Conservation (phyloP, 1,140 invertebrate genomes). For the Lordiphosa collinella region DNA sequence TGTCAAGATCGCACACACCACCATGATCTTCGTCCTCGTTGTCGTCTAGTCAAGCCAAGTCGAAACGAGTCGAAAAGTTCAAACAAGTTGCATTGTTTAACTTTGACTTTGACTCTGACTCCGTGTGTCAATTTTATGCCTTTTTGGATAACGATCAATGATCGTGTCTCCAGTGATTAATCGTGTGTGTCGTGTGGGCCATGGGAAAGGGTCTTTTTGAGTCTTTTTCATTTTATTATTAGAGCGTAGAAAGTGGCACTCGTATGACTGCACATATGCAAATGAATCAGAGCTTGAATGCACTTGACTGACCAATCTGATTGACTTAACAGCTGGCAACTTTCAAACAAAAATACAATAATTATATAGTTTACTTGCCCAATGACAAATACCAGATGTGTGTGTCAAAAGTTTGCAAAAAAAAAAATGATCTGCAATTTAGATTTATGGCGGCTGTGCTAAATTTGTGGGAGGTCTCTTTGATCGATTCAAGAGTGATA, state of each 20-base stretch:
- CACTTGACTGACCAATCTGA: slow-evolving; percentile 8
- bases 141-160: slow-evolving; percentile 47
- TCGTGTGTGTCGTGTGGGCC: slow-evolving; percentile 18
- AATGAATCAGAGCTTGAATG: slow-evolving; percentile 12
- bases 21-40: slow-evolving; percentile 27
- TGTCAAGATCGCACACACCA: slow-evolving; percentile 71
- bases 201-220: slow-evolving; percentile 35
- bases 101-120: slow-evolving; percentile 65
- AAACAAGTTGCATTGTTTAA: slow-evolving; percentile 70
- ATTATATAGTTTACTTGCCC: background rate
- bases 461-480: slow-evolving; percentile 38
- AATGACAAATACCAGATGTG: slow-evolving; percentile 34
- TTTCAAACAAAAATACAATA: slow-evolving; percentile 51
- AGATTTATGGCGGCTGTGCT: slow-evolving; percentile 54
- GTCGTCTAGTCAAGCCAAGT: slow-evolving; percentile 33
- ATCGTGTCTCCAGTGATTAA: slow-evolving; percentile 50
- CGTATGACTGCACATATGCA: slow-evolving; percentile 41
- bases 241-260: slow-evolving; percentile 67
- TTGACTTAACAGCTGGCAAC: slow-evolving; percentile 43
- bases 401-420: slow-evolving; percentile 12
- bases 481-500: slow-evolving; percentile 43
- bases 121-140: slow-evolving; percentile 56
- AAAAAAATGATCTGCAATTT: slow-evolving; percentile 39
- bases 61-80: slow-evolving; percentile 35
- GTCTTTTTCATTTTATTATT: slow-evolving; percentile 15